These are phyloP conservation scores for Sciurus niger DNA, from an alignment of 2,113 vertebrate genomes.

Conservation along the genomic window DNA sequence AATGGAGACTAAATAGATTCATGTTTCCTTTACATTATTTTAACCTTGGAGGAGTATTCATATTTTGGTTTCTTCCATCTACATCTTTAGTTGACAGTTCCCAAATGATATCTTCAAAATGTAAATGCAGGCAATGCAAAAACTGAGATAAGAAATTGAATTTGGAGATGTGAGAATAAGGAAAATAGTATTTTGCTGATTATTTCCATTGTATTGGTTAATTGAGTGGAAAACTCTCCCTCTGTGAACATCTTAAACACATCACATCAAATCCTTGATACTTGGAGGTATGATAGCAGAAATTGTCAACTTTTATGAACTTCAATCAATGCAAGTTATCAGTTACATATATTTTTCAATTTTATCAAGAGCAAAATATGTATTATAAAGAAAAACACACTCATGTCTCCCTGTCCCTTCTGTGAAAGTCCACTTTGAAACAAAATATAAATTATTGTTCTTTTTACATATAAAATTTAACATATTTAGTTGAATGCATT, in stretches of 20 bases:
- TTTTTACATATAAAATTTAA: constrained; percentile 11
- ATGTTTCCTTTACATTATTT: constrained; percentile 12
- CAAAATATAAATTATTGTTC: neutral
- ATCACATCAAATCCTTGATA: neutral
- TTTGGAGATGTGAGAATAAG: neutral
- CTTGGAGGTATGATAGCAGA: constrained; percentile 8
- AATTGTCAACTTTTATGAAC: constrained; percentile 20
- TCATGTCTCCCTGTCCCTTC: constrained; percentile 6
- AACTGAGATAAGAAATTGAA: constrained; percentile 24
- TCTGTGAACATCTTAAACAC: constrained; percentile 39
- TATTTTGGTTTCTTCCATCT: constrained; percentile 4
- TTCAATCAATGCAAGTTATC: neutral
- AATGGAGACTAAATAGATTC: neutral
- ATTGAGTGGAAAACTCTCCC: neutral
- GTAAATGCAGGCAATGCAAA: neutral
- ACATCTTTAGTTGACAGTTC: constrained; percentile 15
- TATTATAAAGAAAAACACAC: constrained; percentile 16
- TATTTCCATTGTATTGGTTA: constrained; percentile 42
- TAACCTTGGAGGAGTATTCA: neutral
- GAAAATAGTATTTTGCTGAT: constrained; percentile 8
- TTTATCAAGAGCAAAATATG: constrained; percentile 16
- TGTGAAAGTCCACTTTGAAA: constrained; percentile 32
- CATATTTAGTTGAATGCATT: neutral
- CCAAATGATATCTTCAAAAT: constrained; percentile 9
- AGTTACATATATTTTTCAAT: neutral